Percentiles rank a stretch among this genome's conserved stretches.
Conservation (phyloP, 1,140 invertebrate species). For the Diabrotica virgifera region DNA sequence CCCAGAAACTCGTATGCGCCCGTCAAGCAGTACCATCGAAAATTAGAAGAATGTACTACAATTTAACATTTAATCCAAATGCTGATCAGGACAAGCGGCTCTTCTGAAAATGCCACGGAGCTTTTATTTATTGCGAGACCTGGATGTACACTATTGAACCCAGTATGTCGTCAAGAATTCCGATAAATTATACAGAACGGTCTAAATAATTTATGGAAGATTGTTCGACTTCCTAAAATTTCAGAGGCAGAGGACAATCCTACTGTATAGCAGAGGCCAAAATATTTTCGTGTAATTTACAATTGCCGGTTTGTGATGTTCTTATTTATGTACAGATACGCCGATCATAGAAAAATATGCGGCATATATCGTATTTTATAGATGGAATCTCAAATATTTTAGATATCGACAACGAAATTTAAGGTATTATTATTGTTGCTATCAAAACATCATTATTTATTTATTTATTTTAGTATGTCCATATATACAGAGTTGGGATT, state of each 20-base stretch:
- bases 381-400: no score
- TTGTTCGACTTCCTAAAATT: constrained; percentile 25
- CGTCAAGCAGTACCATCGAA: constrained; percentile 32
- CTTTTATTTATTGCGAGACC: constrained; percentile 36
- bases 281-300: no score
- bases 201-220: constrained; percentile 32
- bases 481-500: no score
- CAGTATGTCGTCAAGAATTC: constrained; percentile 31
- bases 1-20: constrained; percentile 23
- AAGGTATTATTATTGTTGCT: no score
- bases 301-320: no score
- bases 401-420: no score
- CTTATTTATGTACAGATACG: no score
- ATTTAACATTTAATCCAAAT: constrained; percentile 44
- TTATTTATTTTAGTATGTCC: no score
- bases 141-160: constrained; percentile 33
- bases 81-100: constrained; percentile 37
- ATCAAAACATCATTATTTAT: no score
- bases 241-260: constrained; percentile 5
- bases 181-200: constrained; percentile 37
- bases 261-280: neutral
- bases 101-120: constrained; percentile 26
- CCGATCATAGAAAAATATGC: no score
- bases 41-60: constrained; percentile 42
- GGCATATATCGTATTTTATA: no score